A percentile compares a stretch with the other conserved stretches of the same genome.
These are phyloP conservation scores for Sussaba pulchella DNA, from an alignment of 2,888 invertebrate genomes.

Conservation along the genomic window DNA sequence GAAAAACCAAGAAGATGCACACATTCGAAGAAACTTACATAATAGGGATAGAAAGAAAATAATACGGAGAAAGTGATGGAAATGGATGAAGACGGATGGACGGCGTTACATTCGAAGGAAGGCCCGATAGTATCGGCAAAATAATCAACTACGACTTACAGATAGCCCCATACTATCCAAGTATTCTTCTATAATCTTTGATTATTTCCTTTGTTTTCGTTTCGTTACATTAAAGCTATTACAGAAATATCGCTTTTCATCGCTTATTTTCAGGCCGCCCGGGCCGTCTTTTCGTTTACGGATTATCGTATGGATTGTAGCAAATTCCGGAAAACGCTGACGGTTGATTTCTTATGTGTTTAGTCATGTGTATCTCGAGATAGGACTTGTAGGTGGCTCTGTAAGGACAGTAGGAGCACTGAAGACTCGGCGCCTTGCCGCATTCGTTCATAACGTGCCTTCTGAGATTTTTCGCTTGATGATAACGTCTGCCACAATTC, in stretches of 20 bases:
- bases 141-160: slow-evolving; percentile 21
- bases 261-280: neutral
- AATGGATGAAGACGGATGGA: neutral
- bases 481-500: slow-evolving; percentile 86
- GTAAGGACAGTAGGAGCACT: slow-evolving; percentile 82
- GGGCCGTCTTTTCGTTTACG: slow-evolving; percentile 30
- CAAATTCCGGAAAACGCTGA: slow-evolving; percentile 63
- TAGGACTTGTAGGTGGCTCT: slow-evolving; percentile 84
- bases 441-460: slow-evolving; percentile 85
- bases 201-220: neutral
- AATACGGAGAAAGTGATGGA: slow-evolving; percentile 1
- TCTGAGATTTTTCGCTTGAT: slow-evolving; percentile 86
- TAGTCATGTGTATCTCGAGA: slow-evolving; percentile 78
- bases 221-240: slow-evolving; percentile 42
- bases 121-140: slow-evolving; percentile 1
- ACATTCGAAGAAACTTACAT: slow-evolving; percentile 21
- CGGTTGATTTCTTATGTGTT: slow-evolving; percentile 70
- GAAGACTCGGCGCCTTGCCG: slow-evolving; percentile 83
- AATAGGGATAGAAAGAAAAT: slow-evolving; percentile 12
- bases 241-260: slow-evolving; percentile 43
- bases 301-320: slow-evolving; percentile 62
- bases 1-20: slow-evolving; percentile 25
- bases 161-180: slow-evolving; percentile 22
- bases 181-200: slow-evolving; percentile 44
- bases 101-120: slow-evolving; percentile 23